Evolutionary conservation across 1,140 invertebrate genomes (phyloP), one percentile per base, ranked within the genome.

Genomic region (Aphaenogaster rudis): DNA sequence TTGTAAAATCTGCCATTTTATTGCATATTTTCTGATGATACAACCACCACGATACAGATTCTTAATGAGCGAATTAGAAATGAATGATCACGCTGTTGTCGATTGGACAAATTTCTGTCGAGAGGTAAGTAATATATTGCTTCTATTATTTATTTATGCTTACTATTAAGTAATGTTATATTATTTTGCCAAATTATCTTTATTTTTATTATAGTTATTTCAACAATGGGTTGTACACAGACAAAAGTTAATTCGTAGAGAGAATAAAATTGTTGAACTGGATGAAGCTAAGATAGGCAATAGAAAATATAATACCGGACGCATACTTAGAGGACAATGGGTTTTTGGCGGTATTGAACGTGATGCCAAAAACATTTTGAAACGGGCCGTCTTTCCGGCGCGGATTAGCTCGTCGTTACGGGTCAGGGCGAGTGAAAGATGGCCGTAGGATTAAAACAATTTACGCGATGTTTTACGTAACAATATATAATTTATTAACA

Each of bases 1-100:
- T n/a, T n/a, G n/a, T n/a, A n/a, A 17, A 67, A 69, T 69, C 48
- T 69, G 42, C 45, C 42, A n/a, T n/a, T 67, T 42, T n/a, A 33
- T 66, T 15, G 21, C 0, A 15, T 66, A 66, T 42, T 66, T 42
- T 17, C 42, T 66, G 42, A 36, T 66, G 15, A 66, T 66, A 7
- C 64, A 15, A 0, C 36, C 17, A 39, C 36, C 28, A 33, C 8
- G 17, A 42, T 17, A 21, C 7, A 42, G 4, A 63, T 42, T 66
- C 9, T 3, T 66, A 66, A 66, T 36, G 39, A 66, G 42, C 33
- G 21, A 33, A 33, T 66, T 42, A 11, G 36, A 66, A 17, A 2
- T 66, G 2, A 39, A 39, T 17, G 7, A 64, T 17, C 28, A 42
- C 5, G 42, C 8, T 66, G 17, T 66, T 39, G 2, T 66, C 17